Base-by-base conservation (phyloP, 2,888 invertebrate genomes). In the Drosophila neotestacea region DNA sequence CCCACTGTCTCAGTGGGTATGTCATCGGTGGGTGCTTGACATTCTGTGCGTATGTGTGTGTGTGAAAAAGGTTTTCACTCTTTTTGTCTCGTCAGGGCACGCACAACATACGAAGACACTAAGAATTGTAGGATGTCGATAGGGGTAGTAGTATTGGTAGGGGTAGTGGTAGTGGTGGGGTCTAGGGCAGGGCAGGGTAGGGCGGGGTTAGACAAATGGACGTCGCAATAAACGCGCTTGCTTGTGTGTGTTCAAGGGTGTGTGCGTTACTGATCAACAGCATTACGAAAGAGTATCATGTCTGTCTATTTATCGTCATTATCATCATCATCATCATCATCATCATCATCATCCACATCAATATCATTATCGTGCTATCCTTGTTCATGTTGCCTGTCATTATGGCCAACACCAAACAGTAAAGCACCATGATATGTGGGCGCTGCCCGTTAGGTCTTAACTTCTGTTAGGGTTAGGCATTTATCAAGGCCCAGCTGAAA, bases 191-290 rank as follows among this genome's bases (percentile, higher is more conserved):
- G 7, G 22, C 2, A 10, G 27, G 27, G 11, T 13, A 16, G 62
- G 67, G 34, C 22, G 28, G 30, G 61, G 65, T 72, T 85, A 76
- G 80, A 88, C 84, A 83, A 83, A 83, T 83, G 86, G 78, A 86
- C 70, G 87, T 62, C 73, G 70, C 73, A 69, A 69, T 73, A 69
- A 80, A 63, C 67, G 73, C 60, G 59, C 59, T 64, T 63, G 34
- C 54, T 59, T 56, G 36, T 36, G 46, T 55, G 16, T 16, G 16
- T 61, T 59, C 54, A 63, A 68, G 89, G 81, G 81, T 84, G 78
- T 87, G 84, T 88, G 63, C 66, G 66, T 50, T 58, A 78, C 79
- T 86, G 85, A 87, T 85, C 89, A 87, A 88, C 73, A 81, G 70
- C 72, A 81, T 78, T 81, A 46, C 50, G 62, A 62, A 42, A 22